phyloP scores from a whole-genome alignment of 2,113 vertebrate genomes.

The Psittacula cyanocephala region DNA sequence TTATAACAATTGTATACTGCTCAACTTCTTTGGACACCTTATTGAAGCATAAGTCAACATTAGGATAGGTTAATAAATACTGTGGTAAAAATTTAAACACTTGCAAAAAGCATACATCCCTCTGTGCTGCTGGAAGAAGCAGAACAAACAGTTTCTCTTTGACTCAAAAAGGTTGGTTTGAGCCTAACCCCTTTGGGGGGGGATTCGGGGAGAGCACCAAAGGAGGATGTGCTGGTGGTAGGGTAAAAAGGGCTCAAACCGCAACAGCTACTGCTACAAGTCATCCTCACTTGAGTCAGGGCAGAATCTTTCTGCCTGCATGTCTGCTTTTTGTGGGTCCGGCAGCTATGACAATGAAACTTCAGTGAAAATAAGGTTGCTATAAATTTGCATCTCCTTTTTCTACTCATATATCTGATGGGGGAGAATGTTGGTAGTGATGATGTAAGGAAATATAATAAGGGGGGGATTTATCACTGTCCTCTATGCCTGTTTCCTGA shows the following conservation, averaged over 20 bases:
- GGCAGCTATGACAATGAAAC: not conserved
- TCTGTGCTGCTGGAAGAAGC: not conserved
- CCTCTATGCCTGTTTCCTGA: not conserved
- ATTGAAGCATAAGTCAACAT: not conserved
- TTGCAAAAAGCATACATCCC: not conserved
- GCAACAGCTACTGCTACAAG: not conserved
- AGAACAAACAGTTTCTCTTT: not conserved
- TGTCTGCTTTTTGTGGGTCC: not conserved
- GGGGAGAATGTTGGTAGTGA: not conserved
- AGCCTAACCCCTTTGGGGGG: not conserved
- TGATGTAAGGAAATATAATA: not conserved
- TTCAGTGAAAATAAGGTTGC: not conserved
- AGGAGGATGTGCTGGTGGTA: not conserved
- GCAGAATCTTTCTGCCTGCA: not conserved
- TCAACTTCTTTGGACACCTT: not conserved
- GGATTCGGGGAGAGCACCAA: no score
- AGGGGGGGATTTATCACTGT: not conserved
- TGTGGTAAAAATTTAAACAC: not conserved
- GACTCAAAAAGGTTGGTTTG: fast-evolving
- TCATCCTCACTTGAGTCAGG: not conserved
- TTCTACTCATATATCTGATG: fast-evolving
- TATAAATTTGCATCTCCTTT: not conserved
- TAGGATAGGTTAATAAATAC: not conserved
- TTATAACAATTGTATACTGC: not conserved
- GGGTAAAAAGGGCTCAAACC: not conserved